These are phyloP conservation scores for Leuciscus idus DNA, from an alignment of 2,113 vertebrate species.

Conservation along the genomic window DNA sequence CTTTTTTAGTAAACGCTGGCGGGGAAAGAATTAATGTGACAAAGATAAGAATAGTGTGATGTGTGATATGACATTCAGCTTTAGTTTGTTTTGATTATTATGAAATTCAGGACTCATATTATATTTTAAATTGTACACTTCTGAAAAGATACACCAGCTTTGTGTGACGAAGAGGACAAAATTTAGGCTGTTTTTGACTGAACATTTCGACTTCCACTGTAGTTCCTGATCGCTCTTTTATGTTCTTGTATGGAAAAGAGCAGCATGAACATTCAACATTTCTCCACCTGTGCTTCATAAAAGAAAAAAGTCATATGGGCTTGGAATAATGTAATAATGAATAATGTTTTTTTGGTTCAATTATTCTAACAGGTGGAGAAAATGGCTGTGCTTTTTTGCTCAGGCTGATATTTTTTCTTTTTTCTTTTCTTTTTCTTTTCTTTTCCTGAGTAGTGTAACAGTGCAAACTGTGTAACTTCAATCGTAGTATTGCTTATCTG, in stretches of 20 bases:
- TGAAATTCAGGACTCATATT: not conserved
- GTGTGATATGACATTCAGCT: not conserved
- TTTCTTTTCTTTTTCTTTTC: accelerated
- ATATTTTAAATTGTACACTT: not conserved
- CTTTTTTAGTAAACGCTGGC: too few relatives aligned
- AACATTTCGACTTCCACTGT: too few relatives aligned
- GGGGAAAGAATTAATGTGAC: not conserved
- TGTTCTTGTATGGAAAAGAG: not conserved
- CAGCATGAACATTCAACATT: not conserved
- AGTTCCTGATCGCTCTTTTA: too few relatives aligned
- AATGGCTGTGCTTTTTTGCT: not conserved
- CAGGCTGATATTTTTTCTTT: not conserved
- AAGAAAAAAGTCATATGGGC: too few relatives aligned
- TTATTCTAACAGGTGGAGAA: not conserved
- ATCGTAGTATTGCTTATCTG: slow-evolving; percentile 3
- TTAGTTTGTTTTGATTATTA: not conserved
- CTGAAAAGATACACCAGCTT: too few relatives aligned
- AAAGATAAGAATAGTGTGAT: not conserved
- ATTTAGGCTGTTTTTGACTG: too few relatives aligned
- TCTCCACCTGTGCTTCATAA: too few relatives aligned
- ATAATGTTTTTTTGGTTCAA: not conserved
- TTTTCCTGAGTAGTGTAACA: not conserved
- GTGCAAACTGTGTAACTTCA: slow-evolving; percentile 15
- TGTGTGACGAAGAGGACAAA: too few relatives aligned
- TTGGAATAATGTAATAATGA: not conserved